Conservation (phyloP, 1,140 invertebrate species). For the Drosophila tsacasi region DNA sequence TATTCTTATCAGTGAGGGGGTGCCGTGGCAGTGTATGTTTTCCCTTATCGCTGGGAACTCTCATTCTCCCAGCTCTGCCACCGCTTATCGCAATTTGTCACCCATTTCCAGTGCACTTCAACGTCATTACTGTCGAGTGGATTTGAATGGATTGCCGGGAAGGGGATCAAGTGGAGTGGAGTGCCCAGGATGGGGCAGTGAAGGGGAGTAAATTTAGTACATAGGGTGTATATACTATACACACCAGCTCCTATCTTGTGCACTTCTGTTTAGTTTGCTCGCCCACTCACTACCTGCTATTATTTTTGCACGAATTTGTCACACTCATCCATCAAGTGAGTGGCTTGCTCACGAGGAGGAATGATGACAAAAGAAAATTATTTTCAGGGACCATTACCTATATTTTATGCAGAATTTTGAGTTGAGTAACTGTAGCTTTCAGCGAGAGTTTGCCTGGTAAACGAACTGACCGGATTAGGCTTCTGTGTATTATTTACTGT, state of each 20-base stretch:
- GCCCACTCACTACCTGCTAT: slow-evolving; percentile 3
- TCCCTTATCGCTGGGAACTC: slow-evolving; percentile 20
- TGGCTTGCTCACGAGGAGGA: slow-evolving; percentile 22
- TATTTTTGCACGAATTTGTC: slow-evolving; percentile 15
- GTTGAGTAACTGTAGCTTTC: neutral
- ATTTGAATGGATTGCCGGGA: slow-evolving; percentile 17
- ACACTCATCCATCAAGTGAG: slow-evolving; percentile 45
- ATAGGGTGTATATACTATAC: neutral
- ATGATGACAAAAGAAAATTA: slow-evolving; percentile 20
- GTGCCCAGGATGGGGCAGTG: slow-evolving; percentile 15
- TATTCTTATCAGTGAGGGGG: slow-evolving; percentile 21
- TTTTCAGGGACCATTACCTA: neutral
- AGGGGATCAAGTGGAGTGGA: slow-evolving; percentile 9
- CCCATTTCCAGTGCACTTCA: slow-evolving; percentile 52
- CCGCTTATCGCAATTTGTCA: slow-evolving; percentile 52
- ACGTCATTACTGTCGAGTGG: slow-evolving; percentile 51
- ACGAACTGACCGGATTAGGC: neutral
- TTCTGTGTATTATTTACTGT: neutral
- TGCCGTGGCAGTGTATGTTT: slow-evolving; percentile 15
- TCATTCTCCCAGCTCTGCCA: slow-evolving; percentile 1
- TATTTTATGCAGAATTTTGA: slow-evolving; percentile 7
- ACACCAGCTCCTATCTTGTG: slow-evolving; percentile 35
- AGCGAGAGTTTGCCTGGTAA: neutral
- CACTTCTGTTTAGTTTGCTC: slow-evolving; percentile 41
- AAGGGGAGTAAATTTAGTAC: slow-evolving; percentile 20